Base-by-base conservation (phyloP, 2,113 vertebrate genomes). In the Heteronetta atricapilla region DNA sequence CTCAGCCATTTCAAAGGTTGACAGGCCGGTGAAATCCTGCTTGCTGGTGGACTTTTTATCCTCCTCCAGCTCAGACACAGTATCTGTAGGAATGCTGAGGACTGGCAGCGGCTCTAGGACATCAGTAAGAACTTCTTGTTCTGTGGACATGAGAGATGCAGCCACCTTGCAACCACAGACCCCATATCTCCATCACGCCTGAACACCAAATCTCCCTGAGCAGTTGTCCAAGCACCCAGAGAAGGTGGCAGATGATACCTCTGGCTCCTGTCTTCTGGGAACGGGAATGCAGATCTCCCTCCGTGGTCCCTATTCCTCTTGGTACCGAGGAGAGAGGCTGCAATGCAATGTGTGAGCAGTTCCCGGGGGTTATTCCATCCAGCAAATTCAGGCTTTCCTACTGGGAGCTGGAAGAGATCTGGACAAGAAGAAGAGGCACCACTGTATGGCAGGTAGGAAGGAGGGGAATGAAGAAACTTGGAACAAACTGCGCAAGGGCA, bases 401-500 rank as follows among this genome's bases (percentile, higher is more conserved):
- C 40, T 68, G 86, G 90, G 72, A 90, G 60, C 26, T 16, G 21
- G 86, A 82, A 11, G 20, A 90, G 94, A 53, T 48, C 93, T 91
- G 88, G 92, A 80, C 86, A 93, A 42, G 77, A 90, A 77, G 93
- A 90, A 93, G 76, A 86, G 75, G 80, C 5, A 29, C 56, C 44
- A 22, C 42, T 46, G 91, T 15, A 79, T 63, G 91, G 91, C 93
- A 66, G 1, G 25, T 70, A 16, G 84, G 77, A 94, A 92, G 94
- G 93, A 95, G 91, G 64, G 67, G 91, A 81, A 60, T 89, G 92
- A 94, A 91, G 96, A 95, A 96, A 91, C 94, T 21, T 48, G 66
- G 89, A 91, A 12, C 69, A 5, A 67, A 89, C 19, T 82, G 93
- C 85, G 82, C 92, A 91, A 77, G 91, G 87, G 89, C 93, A 91